Base-by-base conservation (phyloP, 2,113 vertebrate species). In the Bungarus multicinctus region DNA sequence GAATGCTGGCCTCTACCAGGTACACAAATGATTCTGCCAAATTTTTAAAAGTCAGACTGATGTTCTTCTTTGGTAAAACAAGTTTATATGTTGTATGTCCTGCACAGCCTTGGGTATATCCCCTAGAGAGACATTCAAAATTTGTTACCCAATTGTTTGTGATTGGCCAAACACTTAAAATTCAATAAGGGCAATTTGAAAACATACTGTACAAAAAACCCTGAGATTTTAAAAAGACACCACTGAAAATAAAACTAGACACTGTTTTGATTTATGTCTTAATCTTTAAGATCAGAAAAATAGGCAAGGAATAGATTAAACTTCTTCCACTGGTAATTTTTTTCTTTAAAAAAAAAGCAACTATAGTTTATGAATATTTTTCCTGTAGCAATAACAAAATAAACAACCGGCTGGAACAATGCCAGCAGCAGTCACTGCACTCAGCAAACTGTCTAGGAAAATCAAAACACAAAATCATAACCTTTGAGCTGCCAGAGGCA, bases 311-410 rank as follows among this genome's bases (percentile, higher is more conserved):
- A 52, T 92, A 96, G 0, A 89, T 25, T 96, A 96, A 92, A 69
- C 90, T 94, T 94, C 47, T 89, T 97, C 74, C 89, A 74, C 58
- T 95, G 94, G 89, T 69, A 95, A 93, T 81, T 39, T 96, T 55
- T 55, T 57, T 55, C 1, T 6, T 55, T 6, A 94, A 95, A 94
- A 50, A 47, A 27, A 92, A 14, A 4, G 27, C 91, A 88, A 88
- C 30, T 85, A 94, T 34, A 95, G 88, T 94, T 95, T 95, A 95
- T 6, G 86, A 96, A 96, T 95, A 94, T 90, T 94, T 90, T 96
- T 95, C 96, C 93, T 96, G 90, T 86, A 94, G 58, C 74, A 94
- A 52, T 58, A 90, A 94, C 91, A 96, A 96, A 96, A 94, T 92
- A 94, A 96, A 95, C 88, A 97, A 95, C 30, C 69, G 87, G 87